These are phyloP conservation scores for Protaetia brevitarsis DNA, from an alignment of 1,140 invertebrate genomes.

Conservation along the genomic window DNA sequence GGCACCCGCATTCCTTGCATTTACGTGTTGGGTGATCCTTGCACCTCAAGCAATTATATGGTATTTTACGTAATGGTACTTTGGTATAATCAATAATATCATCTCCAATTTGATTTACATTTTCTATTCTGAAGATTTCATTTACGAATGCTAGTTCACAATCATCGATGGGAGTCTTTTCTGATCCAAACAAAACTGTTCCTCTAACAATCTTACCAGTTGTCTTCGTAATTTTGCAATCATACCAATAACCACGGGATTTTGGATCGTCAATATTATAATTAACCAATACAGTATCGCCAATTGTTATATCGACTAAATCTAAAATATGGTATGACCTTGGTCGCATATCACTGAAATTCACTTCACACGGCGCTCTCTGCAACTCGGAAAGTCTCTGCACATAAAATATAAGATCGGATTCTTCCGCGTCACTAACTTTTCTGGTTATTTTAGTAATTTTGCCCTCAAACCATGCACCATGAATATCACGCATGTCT, in stretches of 20 bases:
- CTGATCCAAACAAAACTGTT: constrained; percentile 52
- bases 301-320: constrained; percentile 54
- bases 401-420: constrained; percentile 34
- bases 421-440: too few relatives aligned
- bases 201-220: constrained; percentile 47
- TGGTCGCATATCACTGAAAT: constrained; percentile 66
- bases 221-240: constrained; percentile 52
- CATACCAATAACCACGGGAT: constrained; percentile 70
- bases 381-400: constrained; percentile 31
- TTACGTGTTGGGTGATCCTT: too few relatives aligned
- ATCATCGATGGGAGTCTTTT: too few relatives aligned
- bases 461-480: constrained; percentile 69
- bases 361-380: too few relatives aligned
- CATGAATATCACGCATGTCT: constrained; percentile 61
- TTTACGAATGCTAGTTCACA: too few relatives aligned
- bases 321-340: constrained; percentile 57
- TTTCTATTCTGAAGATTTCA: constrained; percentile 62
- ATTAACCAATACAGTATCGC: constrained; percentile 78
- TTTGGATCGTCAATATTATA: constrained; percentile 70
- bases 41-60: constrained; percentile 62
- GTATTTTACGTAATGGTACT: constrained; percentile 41
- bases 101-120: constrained; percentile 25
- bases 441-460: too few relatives aligned
- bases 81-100: constrained; percentile 17
- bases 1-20: too few relatives aligned